These are phyloP conservation scores for Sisor rabdophorus DNA, from an alignment of 2,113 vertebrate genomes.

Conservation along the genomic window DNA sequence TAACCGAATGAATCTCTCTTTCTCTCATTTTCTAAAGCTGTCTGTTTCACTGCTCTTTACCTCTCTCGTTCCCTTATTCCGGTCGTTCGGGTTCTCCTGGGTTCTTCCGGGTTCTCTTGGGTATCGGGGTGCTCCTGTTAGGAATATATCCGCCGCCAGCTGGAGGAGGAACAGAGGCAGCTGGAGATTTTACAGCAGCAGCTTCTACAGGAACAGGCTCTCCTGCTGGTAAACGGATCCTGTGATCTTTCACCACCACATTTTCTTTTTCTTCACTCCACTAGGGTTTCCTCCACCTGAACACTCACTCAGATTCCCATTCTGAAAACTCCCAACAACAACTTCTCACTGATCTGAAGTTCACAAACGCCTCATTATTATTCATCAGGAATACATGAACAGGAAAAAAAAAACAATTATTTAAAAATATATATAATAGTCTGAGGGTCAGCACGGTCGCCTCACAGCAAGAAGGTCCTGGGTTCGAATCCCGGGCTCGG, in stretches of 20 bases:
- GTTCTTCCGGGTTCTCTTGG: slow-evolving; percentile 54
- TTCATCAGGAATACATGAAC: too few species aligned
- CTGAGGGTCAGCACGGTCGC: too few species aligned
- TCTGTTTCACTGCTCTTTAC: slow-evolving; percentile 29
- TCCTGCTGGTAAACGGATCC: slow-evolving; percentile 89
- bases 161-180: slow-evolving; percentile 99
- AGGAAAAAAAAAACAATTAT: too few species aligned
- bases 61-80: slow-evolving; percentile 31
- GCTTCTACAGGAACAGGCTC: slow-evolving; percentile 97
- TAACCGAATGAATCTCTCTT: background rate
- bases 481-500: too few species aligned
- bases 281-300: background rate
- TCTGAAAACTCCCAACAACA: background rate
- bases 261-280: background rate
- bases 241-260: slow-evolving; percentile 14
- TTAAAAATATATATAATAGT: too few species aligned
- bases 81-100: slow-evolving; percentile 11
- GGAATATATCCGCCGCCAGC: slow-evolving; percentile 99
- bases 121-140: slow-evolving; percentile 66
- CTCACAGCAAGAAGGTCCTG: too few species aligned
- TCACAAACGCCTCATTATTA: too few species aligned
- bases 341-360: background rate
- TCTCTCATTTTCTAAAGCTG: slow-evolving; percentile 25
- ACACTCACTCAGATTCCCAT: background rate
- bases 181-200: slow-evolving; percentile 99